Conservation (phyloP, 2,888 invertebrate species). For the Trachelus tabidus region DNA sequence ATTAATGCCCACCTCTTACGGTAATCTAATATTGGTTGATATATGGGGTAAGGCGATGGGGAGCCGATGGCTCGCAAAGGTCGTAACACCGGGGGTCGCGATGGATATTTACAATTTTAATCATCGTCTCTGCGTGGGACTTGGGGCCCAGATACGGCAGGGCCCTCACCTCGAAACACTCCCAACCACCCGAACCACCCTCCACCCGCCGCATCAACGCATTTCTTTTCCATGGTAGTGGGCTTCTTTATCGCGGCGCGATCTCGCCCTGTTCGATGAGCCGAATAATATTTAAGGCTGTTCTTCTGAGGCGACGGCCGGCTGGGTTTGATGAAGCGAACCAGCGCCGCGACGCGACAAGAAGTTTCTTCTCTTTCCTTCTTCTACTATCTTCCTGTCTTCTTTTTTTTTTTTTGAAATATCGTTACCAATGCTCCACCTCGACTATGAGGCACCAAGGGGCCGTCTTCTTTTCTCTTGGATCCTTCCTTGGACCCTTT, state of each 20-base stretch:
- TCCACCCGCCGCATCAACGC: conserved; percentile 20
- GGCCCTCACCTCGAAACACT: conserved; percentile 16
- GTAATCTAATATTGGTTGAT: conserved; percentile 61
- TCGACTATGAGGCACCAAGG: background rate
- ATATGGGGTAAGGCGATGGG: conserved; percentile 56
- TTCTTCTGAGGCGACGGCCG: conserved; percentile 8
- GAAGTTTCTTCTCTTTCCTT: conserved; percentile 12
- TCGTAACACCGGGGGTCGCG: conserved; percentile 56
- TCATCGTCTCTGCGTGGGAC: conserved; percentile 55
- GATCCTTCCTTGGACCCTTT: conserved; percentile 26
- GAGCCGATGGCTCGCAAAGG: conserved; percentile 52
- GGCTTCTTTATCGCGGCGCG: conserved; percentile 25
- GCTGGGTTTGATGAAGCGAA: conserved; percentile 8
- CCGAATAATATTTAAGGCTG: conserved; percentile 23
- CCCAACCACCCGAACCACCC: conserved; percentile 13
- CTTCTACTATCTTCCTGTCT: conserved; percentile 21
- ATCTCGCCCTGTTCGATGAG: conserved; percentile 25
- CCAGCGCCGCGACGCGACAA: conserved; percentile 1
- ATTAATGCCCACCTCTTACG: conserved; percentile 47
- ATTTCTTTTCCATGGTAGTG: background rate
- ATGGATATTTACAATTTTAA: conserved; percentile 59
- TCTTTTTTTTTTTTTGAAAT: conserved; percentile 3
- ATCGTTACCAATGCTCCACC: background rate
- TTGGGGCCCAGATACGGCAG: conserved; percentile 12
- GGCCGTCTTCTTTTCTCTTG: conserved; percentile 17